Percentiles rank a stretch among this genome's conserved stretches.
Evolutionary conservation across 2,797 vertebrate genomes (phyloP).

Genomic region (Notolabrus celidotus): DNA sequence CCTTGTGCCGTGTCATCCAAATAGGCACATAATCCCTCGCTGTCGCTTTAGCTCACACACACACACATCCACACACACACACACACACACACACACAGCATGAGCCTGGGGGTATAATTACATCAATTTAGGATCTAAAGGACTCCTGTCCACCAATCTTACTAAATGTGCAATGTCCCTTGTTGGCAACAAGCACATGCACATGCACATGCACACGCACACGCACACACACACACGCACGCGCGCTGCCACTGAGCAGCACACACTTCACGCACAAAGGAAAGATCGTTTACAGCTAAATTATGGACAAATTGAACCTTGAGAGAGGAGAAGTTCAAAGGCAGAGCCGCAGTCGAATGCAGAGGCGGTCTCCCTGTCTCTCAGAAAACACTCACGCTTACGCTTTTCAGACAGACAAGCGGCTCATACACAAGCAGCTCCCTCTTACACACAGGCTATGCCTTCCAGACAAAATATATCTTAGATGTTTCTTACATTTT

Average conservation of each 20-base stretch:
- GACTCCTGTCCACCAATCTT: constrained; percentile 65
- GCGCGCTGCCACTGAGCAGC: constrained; percentile 23
- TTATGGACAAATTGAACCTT: constrained; percentile 74
- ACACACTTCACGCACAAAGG: constrained; percentile 41
- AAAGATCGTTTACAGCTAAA: constrained; percentile 73
- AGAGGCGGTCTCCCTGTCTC: constrained; percentile 35
- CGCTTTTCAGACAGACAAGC: constrained; percentile 28
- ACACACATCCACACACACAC: not conserved
- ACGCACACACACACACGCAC: constrained; percentile 11
- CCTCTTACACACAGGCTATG: not conserved
- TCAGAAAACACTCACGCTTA: constrained; percentile 36
- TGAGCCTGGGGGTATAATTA: constrained; percentile 59
- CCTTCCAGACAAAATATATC: constrained; percentile 53
- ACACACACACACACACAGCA: constrained; percentile 1
- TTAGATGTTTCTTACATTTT: constrained; percentile 30
- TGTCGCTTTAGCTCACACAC: constrained; percentile 17
- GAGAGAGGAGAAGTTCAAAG: constrained; percentile 70
- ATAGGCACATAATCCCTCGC: constrained; percentile 14
- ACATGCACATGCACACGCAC: constrained; percentile 2
- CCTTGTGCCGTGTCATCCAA: not conserved
- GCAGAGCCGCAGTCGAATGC: constrained; percentile 60
- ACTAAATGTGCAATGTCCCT: constrained; percentile 51
- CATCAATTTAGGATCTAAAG: constrained; percentile 66
- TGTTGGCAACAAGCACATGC: constrained; percentile 19
- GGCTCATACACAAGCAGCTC: constrained; percentile 12